Evolutionary conservation across 2,888 invertebrate species (phyloP), one percentile per base, ranked within the genome.

Genomic region (Axea sp.): DNA sequence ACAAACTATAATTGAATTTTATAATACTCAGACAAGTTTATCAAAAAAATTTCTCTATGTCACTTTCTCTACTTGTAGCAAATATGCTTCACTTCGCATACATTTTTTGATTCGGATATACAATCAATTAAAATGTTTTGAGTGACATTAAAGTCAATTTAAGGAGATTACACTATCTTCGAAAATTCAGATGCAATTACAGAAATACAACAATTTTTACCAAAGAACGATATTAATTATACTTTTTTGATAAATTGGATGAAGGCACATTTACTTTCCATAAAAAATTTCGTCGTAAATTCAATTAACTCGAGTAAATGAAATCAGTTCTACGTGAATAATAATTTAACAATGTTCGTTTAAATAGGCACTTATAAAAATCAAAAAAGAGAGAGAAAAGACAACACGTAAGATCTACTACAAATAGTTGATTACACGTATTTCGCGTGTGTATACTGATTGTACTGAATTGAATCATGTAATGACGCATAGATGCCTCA

Each of bases 381-480:
- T n/a, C n/a, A n/a, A n/a, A n/a, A n/a, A n/a, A n/a, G n/a, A n/a
- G n/a, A n/a, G n/a, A n/a, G 43, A 43, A 9, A 28, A 41, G 51
- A 30, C 11, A 35, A 26, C 14, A 22, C 9, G 33, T 24, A 22
- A 35, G 47, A 55, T 47, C 22, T 15, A 33, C 41, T 31, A 41
- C 14, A 19, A 2, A 28, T 15, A 47, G 49, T 12, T 14, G 49
- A 51, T 49, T 62, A 62, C 24, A 49, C 45, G 37, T 31, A 35
- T 39, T 41, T 51, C 33, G 7, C 28, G 57, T 12, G 31, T 26
- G 41, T 55, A 47, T n/a, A n/a, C n/a, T n/a, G n/a, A n/a, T n/a
- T n/a, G n/a, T n/a, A n/a, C n/a, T n/a, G n/a, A n/a, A n/a, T n/a
- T 59, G 65, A 60, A 31, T 65, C 67, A 49, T 51, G 49, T 12